These are phyloP conservation scores for Leucoptera coffeella DNA, from an alignment of 2,888 invertebrate genomes.

Conservation along the genomic window DNA sequence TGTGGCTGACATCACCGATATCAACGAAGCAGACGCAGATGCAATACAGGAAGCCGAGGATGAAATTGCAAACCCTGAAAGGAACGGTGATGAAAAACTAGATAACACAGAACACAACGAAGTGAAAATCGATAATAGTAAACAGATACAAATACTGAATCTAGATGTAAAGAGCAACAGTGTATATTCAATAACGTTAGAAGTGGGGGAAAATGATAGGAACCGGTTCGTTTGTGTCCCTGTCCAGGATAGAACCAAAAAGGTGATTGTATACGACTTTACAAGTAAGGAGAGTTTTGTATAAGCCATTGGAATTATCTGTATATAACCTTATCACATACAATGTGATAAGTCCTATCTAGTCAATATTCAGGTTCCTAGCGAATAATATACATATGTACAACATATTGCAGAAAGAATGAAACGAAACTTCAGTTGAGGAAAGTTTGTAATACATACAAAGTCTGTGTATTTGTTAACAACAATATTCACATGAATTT, in stretches of 20 bases:
- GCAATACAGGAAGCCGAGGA: constrained; percentile 13
- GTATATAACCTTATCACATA: too few species aligned
- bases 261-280: constrained; percentile 49
- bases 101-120: constrained; percentile 10
- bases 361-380: too few species aligned
- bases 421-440: too few species aligned
- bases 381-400: too few species aligned
- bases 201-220: constrained; percentile 26
- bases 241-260: constrained; percentile 24
- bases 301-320: too few species aligned
- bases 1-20: constrained; percentile 31
- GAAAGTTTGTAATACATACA: too few species aligned
- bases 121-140: constrained; percentile 22
- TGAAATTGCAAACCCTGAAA: constrained; percentile 12
- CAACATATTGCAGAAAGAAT: too few species aligned
- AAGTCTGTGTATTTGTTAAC: too few species aligned
- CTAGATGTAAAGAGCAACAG: constrained; percentile 44
- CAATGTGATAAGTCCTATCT: too few species aligned
- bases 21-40: constrained; percentile 14
- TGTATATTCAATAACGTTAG: constrained; percentile 44
- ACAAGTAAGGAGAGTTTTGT: constrained; percentile 46
- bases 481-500: too few species aligned
- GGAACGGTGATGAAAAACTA: constrained; percentile 7
- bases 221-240: constrained; percentile 42
- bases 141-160: constrained; percentile 47